These are phyloP conservation scores for Rhabdophis nuchalis DNA, from an alignment of 2,797 vertebrate species.

Conservation along the genomic window DNA sequence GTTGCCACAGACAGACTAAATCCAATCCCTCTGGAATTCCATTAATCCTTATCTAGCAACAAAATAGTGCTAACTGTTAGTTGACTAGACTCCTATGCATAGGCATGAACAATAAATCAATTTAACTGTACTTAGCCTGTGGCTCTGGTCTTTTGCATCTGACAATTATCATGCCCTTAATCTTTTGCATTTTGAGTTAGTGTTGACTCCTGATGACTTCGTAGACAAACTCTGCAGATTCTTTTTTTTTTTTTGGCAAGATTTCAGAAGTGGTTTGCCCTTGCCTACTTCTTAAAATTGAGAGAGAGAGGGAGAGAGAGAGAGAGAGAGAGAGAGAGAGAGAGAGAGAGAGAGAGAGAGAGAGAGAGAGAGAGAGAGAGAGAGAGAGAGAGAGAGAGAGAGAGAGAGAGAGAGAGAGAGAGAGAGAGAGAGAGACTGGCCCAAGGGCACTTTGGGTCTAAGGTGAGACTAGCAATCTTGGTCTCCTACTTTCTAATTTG, in stretches of 20 bases:
- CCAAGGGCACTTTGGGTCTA: not conserved
- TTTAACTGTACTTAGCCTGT: not conserved
- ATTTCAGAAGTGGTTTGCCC: not conserved
- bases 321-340: no score
- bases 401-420: no score
- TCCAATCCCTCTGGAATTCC: not conserved
- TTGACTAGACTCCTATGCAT: not conserved
- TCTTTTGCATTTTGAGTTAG: not conserved
- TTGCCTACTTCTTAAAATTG: not conserved
- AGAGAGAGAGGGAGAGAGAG: no score
- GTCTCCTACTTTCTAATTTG: not conserved
- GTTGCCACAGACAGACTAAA: not conserved
- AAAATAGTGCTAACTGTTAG: not conserved
- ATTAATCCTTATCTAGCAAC: not conserved
- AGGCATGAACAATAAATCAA: not conserved
- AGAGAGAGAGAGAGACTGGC: not conserved
- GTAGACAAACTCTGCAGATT: not conserved
- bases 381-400: no score
- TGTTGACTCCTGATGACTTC: not conserved
- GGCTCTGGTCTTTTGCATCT: not conserved
- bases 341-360: not conserved
- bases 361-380: no score
- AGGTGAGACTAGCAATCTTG: not conserved
- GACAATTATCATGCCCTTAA: not conserved
- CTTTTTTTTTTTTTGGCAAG: not conserved